Conservation (phyloP, 2,888 invertebrate species). For the Habrosyne pyritoides region DNA sequence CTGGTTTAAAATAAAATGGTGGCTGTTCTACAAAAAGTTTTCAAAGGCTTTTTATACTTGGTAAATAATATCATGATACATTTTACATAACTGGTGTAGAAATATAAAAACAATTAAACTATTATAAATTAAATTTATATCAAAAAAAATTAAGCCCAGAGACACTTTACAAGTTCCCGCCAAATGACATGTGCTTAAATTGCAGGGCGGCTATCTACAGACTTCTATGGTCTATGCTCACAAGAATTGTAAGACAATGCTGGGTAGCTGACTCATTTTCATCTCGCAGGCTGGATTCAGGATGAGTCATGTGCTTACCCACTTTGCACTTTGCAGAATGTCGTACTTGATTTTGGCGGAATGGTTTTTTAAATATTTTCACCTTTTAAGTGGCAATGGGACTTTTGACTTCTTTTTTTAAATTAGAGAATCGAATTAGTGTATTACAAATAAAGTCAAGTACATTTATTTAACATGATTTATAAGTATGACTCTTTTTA, state of each 20-base stretch:
- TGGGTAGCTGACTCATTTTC: not conserved
- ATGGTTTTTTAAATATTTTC: not conserved
- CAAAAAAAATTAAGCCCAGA: too few relatives aligned
- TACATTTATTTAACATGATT: too few relatives aligned
- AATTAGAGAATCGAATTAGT: not conserved
- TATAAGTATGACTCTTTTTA: not conserved
- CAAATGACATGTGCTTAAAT: not conserved
- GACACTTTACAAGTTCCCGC: too few relatives aligned
- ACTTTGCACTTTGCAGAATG: slow-evolving; percentile 1
- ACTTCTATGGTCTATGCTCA: not conserved
- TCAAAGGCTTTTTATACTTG: too few relatives aligned
- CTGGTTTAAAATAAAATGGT: too few relatives aligned
- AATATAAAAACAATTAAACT: too few relatives aligned
- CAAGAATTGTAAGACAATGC: not conserved
- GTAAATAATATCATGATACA: too few relatives aligned
- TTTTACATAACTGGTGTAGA: too few relatives aligned
- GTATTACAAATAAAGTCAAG: too few relatives aligned
- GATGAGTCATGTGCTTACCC: not conserved
- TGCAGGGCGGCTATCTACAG: not conserved
- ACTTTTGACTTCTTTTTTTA: not conserved
- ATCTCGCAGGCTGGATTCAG: not conserved
- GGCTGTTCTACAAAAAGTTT: too few relatives aligned
- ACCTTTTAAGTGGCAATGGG: not conserved
- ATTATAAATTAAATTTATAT: not conserved
- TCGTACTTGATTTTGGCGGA: not conserved